Percentiles rank a stretch among this genome's conserved stretches.
phyloP scores from a whole-genome alignment of 1,140 invertebrate genomes.

The Ceratosolen solmsi region DNA sequence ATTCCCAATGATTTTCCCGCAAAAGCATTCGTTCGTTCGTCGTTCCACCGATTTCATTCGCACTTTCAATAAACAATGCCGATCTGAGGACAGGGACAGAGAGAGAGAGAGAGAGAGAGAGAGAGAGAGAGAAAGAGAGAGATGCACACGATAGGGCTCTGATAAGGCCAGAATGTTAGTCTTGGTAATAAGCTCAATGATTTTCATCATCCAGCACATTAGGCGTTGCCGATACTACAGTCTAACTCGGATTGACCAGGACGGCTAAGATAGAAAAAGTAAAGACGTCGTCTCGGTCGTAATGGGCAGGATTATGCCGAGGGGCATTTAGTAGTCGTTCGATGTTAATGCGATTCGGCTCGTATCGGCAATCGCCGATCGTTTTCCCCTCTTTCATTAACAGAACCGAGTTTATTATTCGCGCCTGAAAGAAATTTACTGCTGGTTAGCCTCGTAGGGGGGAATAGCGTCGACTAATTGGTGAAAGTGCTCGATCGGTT shows the following conservation, averaged over 20 bases:
- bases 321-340: not conserved
- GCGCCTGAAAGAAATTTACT: not conserved
- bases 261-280: not conserved
- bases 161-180: too few species aligned
- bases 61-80: too few species aligned
- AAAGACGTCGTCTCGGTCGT: not conserved
- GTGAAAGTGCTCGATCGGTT: not conserved
- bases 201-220: not conserved
- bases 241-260: not conserved
- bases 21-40: too few species aligned
- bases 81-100: too few species aligned
- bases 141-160: too few species aligned
- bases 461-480: not conserved
- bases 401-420: not conserved
- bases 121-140: too few species aligned
- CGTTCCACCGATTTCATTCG: too few species aligned
- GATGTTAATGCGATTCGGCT: conserved; percentile 8
- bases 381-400: not conserved
- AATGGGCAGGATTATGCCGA: not conserved
- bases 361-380: not conserved
- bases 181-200: not conserved
- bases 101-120: too few species aligned
- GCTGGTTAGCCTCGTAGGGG: not conserved
- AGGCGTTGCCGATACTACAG: not conserved
- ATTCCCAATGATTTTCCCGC: too few species aligned